These are phyloP conservation scores for Notolepis coatsorum DNA, from an alignment of 2,797 vertebrate genomes.

Conservation along the genomic window DNA sequence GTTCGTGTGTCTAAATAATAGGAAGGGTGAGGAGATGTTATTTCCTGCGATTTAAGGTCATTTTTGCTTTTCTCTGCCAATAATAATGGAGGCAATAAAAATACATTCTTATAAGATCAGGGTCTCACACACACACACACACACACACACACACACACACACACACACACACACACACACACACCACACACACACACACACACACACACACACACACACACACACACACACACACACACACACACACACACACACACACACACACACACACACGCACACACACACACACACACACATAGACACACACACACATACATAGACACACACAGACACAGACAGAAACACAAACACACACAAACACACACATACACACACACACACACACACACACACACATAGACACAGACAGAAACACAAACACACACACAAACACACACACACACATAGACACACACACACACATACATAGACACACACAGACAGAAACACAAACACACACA, in stretches of 20 bases:
- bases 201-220: background rate
- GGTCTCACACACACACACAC: slow-evolving; percentile 1
- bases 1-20: too few species aligned
- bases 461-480: background rate
- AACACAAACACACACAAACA: slow-evolving; percentile 1
- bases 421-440: slow-evolving; percentile 17
- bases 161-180: background rate
- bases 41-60: background rate
- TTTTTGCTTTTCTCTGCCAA: background rate
- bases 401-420: background rate
- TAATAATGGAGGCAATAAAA: background rate
- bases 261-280: background rate
- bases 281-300: background rate
- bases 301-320: background rate
- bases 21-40: too few species aligned
- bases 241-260: background rate
- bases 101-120: slow-evolving; percentile 28
- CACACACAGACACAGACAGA: too few species aligned
- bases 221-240: slow-evolving; percentile 3
- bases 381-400: background rate
- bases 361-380: background rate
- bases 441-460: background rate
- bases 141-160: background rate
- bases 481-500: too few species aligned
- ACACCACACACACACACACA: background rate